Conservation (phyloP, 2,113 vertebrate genomes). For the Paedocypris sp. region DNA sequence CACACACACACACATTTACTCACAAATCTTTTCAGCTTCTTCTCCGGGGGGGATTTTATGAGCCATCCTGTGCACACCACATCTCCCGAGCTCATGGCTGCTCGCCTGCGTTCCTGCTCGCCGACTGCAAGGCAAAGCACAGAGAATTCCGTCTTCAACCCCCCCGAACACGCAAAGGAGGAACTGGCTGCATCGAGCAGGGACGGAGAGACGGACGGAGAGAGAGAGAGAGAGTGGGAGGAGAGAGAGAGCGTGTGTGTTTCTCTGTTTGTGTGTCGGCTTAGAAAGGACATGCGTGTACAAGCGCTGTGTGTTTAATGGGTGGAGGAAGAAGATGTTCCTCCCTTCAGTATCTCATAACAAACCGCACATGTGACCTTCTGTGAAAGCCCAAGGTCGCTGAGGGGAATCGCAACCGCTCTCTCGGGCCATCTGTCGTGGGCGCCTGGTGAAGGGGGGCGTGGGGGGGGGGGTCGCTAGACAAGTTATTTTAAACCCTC, state of each 20-base stretch:
- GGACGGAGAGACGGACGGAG: constrained; percentile 38
- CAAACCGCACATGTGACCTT: constrained; percentile 33
- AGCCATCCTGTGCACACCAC: constrained; percentile 94
- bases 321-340: constrained; percentile 4
- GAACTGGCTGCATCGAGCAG: constrained; percentile 77
- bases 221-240: constrained; percentile 21
- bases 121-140: constrained; percentile 56
- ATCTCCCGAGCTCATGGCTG: constrained; percentile 87
- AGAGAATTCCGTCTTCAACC: constrained; percentile 61
- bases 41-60: constrained; percentile 95
- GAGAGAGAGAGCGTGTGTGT: background rate
- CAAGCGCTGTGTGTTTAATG: background rate
- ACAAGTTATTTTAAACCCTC: background rate
- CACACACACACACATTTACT: constrained; percentile 54
- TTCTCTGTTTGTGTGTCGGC: constrained; percentile 1
- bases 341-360: constrained; percentile 35
- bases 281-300: background rate
- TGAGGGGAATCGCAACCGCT: constrained; percentile 17
- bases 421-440: constrained; percentile 16
- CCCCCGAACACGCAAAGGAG: constrained; percentile 61
- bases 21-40: constrained; percentile 96
- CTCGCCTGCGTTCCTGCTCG: constrained; percentile 33
- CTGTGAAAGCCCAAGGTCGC: constrained; percentile 6
- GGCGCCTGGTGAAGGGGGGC: background rate
- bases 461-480: background rate